These are phyloP conservation scores for Oryzias melastigma DNA, from an alignment of 2,113 vertebrate species.

Conservation along the genomic window DNA sequence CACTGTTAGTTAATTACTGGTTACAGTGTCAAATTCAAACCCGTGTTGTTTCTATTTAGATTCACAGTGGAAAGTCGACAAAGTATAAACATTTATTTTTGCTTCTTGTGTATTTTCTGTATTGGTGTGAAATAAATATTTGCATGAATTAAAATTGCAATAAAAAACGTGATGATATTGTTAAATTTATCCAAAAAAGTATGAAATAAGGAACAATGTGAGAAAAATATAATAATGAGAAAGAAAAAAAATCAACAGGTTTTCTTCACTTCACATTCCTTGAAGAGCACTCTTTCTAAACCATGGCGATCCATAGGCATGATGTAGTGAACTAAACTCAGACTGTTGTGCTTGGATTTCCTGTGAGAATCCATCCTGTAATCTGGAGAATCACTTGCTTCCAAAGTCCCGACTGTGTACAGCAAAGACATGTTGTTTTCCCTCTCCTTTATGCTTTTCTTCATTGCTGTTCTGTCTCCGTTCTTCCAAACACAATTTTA, in stretches of 20 bases:
- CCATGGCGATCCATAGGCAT: slow-evolving; percentile 42
- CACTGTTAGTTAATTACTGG: slow-evolving; percentile 61
- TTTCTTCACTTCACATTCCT: too few relatives aligned
- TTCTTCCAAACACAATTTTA: slow-evolving; percentile 18
- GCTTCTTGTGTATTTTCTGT: slow-evolving; percentile 9
- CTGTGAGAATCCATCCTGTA: slow-evolving; percentile 54
- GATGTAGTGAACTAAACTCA: slow-evolving; percentile 52
- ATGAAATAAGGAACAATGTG: too few relatives aligned
- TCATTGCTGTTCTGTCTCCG: slow-evolving; percentile 3
- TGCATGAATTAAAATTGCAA: too few relatives aligned
- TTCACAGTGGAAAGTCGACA: slow-evolving; percentile 27
- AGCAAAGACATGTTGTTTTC: slow-evolving; percentile 17
- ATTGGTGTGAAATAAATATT: neutral
- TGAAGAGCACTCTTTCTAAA: slow-evolving; percentile 21
- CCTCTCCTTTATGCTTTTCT: slow-evolving; percentile 4
- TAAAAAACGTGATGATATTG: too few relatives aligned
- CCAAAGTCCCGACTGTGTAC: slow-evolving; percentile 7
- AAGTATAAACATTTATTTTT: slow-evolving; percentile 22
- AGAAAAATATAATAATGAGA: too few relatives aligned
- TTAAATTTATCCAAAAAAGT: too few relatives aligned
- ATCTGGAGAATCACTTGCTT: slow-evolving; percentile 56
- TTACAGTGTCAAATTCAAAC: slow-evolving; percentile 45
- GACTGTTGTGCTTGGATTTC: slow-evolving; percentile 49
- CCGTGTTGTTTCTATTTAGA: slow-evolving; percentile 52
- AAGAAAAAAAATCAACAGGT: too few relatives aligned